Conservation (phyloP, 2,888 invertebrate genomes). For the Morinoia aosen region DNA sequence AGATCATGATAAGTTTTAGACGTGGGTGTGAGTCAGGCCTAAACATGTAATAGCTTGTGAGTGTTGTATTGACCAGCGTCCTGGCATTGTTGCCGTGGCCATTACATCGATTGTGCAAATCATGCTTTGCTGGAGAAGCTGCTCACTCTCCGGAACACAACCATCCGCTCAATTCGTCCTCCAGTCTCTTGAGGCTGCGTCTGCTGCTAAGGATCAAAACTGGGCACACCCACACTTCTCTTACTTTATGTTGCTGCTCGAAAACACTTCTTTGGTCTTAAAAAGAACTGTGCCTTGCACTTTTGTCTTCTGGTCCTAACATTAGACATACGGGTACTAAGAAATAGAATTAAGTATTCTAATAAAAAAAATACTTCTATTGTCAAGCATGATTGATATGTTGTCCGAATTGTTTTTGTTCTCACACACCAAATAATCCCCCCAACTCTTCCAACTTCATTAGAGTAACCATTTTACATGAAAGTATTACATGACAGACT, state of each 20-base stretch:
- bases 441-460: not conserved
- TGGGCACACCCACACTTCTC: constrained; percentile 10
- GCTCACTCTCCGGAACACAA: constrained; percentile 33
- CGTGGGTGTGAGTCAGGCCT: constrained; percentile 12
- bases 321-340: not conserved
- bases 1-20: not conserved
- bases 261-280: not conserved
- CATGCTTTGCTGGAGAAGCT: constrained; percentile 61
- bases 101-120: constrained; percentile 67
- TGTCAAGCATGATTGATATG: not conserved
- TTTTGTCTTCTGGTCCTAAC: not conserved
- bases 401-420: not conserved
- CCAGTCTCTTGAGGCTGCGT: not conserved
- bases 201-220: constrained; percentile 3
- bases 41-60: constrained; percentile 7
- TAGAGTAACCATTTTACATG: not conserved
- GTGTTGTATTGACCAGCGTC: constrained; percentile 63
- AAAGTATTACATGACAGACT: not conserved
- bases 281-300: not conserved
- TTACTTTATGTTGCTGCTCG: not conserved
- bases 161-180: constrained; percentile 15
- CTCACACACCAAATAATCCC: not conserved
- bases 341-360: not conserved
- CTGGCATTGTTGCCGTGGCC: constrained; percentile 66
- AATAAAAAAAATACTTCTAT: not conserved